Evolutionary conservation across 2,888 invertebrate genomes (phyloP).

Genomic region (Dasysyrphus tricinctus): DNA sequence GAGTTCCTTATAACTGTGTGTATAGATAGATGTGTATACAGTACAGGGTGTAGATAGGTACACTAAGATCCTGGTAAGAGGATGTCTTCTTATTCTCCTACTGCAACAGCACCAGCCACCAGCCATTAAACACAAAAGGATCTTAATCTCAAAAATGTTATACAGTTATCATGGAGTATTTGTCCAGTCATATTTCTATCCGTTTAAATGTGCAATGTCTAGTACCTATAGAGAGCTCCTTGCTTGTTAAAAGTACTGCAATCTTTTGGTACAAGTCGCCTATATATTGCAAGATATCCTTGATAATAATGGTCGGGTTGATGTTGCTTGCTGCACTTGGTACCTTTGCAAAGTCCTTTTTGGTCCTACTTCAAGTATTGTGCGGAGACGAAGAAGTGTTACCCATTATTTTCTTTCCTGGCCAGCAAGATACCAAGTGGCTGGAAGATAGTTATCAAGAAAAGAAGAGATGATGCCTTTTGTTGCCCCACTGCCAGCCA

Average conservation of each 20-base stretch:
- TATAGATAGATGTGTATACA: not conserved
- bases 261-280: slow-evolving; percentile 32
- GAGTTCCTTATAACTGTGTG: too few relatives aligned
- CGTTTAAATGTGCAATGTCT: slow-evolving; percentile 40
- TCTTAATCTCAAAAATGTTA: slow-evolving; percentile 63
- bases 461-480: slow-evolving; percentile 30
- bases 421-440: slow-evolving; percentile 25
- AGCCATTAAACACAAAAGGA: slow-evolving; percentile 47
- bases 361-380: slow-evolving; percentile 5
- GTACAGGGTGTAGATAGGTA: not conserved
- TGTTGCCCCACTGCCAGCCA: slow-evolving; percentile 12
- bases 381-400: slow-evolving; percentile 42
- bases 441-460: slow-evolving; percentile 11
- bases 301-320: slow-evolving; percentile 28
- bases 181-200: slow-evolving; percentile 71
- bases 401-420: slow-evolving; percentile 57
- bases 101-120: slow-evolving; percentile 4
- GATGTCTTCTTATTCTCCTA: slow-evolving; percentile 31
- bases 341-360: slow-evolving; percentile 59
- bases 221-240: not conserved
- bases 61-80: slow-evolving; percentile 47
- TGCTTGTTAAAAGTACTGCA: slow-evolving; percentile 19
- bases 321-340: slow-evolving; percentile 2
- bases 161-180: slow-evolving; percentile 58
- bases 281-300: slow-evolving; percentile 45